Base-by-base conservation (phyloP, 2,888 invertebrate species). In the Melitaea athalia region DNA sequence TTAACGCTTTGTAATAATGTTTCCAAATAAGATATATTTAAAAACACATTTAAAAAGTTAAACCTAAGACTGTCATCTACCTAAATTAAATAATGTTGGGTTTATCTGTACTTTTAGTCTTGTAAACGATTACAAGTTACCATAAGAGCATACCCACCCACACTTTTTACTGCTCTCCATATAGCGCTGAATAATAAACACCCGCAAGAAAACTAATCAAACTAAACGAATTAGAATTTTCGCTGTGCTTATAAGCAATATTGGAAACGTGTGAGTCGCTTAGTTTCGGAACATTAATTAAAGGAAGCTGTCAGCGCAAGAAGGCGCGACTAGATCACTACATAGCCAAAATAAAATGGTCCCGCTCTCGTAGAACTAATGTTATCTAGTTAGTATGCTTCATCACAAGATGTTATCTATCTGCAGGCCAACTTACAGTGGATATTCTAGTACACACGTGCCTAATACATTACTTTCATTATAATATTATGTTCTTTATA, bases 301-400 rank as follows among this genome's bases (percentile, higher is more conserved):
- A 88, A 86, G 86, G 84, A 83, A 81, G 78, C 87, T 88, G 91
- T 88, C 91, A 89, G 78, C 83, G 78, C 91, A 90, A 91, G 88
- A 88, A 88, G 91, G 91, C 86, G 87, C 83, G 81, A 79, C 78
- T 79, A 85, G 85, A 87, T 85, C 84, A 87, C 77, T 76, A 61
- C 61, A 42, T 43, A 80, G 79, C 86, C 85, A 87, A 75, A 78
- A 76, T 83, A 84, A 75, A 67, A 72, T 81, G 87, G 83, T 31
- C 76, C 77, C 74, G 70, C 76, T 73, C 72, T 72, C 69, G 75
- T 75, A 63, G 6, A 49, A 47, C 59, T 64, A 62, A 50, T 55
- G 53, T 52, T 70, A 74, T 70, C 67, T 64, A 65, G 45, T 59
- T 52, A 59, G 52, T 57, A 15, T 38, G 57, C n/a, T 57, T 57